Evolutionary conservation across 2,113 vertebrate species (phyloP).

Genomic region (Heloderma charlesbogerti): DNA sequence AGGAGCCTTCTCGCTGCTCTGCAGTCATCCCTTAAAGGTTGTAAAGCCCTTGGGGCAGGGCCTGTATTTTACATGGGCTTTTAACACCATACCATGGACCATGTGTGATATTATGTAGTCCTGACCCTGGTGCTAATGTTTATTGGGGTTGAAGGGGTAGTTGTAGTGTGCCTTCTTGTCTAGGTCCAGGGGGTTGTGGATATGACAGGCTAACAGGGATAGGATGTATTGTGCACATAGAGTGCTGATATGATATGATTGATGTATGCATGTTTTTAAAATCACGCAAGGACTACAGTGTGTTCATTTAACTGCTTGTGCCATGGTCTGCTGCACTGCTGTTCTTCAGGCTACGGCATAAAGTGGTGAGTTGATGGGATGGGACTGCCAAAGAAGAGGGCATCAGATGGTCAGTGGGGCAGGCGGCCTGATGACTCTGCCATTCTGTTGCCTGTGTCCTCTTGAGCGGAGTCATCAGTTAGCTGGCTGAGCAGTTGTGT

Average conservation of each 20-base stretch:
- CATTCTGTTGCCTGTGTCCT: not conserved
- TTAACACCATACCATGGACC: slow-evolving; percentile 33
- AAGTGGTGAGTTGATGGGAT: not conserved
- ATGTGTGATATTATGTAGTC: not conserved
- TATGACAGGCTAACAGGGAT: not conserved
- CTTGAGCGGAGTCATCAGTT: not conserved
- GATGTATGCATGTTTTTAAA: rapidly evolving
- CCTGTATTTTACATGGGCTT: not conserved
- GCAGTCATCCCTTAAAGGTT: slow-evolving; percentile 45
- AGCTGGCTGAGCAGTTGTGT: not conserved
- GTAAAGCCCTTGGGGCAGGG: slow-evolving; percentile 60
- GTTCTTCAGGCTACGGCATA: not conserved
- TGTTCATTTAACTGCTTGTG: not conserved
- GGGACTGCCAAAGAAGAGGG: not conserved
- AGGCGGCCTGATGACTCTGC: not conserved
- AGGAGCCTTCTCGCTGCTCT: not conserved
- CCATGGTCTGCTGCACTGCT: not conserved
- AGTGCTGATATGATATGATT: not conserved
- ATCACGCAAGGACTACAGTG: not conserved
- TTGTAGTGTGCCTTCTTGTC: too few relatives aligned
- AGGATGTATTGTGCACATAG: rapidly evolving
- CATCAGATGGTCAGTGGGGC: not conserved
- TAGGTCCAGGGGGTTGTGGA: not conserved
- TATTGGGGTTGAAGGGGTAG: not conserved
- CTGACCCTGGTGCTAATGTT: not conserved